phyloP scores from a whole-genome alignment of 2,797 vertebrate species.

The Channa striata region DNA sequence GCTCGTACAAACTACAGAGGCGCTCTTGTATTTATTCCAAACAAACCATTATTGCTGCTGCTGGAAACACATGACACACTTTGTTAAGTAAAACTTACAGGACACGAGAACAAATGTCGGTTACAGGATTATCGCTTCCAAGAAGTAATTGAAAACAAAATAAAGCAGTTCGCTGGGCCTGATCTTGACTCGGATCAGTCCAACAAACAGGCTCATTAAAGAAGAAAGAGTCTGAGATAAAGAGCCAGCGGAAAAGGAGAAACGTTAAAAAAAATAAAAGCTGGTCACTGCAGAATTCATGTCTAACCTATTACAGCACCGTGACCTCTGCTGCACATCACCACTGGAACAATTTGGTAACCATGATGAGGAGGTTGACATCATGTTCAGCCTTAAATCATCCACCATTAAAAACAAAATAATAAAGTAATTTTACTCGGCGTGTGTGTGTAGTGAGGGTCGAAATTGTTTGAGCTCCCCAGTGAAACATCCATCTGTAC shows the following conservation, averaged over 20 bases:
- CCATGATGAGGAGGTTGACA: slow-evolving; percentile 53
- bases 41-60: slow-evolving; percentile 38
- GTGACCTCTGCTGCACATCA: slow-evolving; percentile 59
- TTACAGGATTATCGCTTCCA: slow-evolving; percentile 47
- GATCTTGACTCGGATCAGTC: slow-evolving; percentile 41
- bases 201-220: slow-evolving; percentile 53
- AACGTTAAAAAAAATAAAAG: slow-evolving; percentile 11
- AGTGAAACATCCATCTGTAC: slow-evolving; percentile 42
- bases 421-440: slow-evolving; percentile 26
- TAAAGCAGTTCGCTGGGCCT: slow-evolving; percentile 35
- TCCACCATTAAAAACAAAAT: slow-evolving; percentile 45
- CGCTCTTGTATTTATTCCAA: slow-evolving; percentile 30
- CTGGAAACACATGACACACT: slow-evolving; percentile 26
- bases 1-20: slow-evolving; percentile 19
- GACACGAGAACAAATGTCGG: slow-evolving; percentile 20
- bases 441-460: slow-evolving; percentile 17
- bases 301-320: slow-evolving; percentile 49
- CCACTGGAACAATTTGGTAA: slow-evolving; percentile 53
- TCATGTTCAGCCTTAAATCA: slow-evolving; percentile 56
- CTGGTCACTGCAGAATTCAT: slow-evolving; percentile 21
- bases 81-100: slow-evolving; percentile 30
- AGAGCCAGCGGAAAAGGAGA: slow-evolving; percentile 19
- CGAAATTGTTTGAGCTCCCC: slow-evolving; percentile 45
- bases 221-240: slow-evolving; percentile 22
- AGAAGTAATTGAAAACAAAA: slow-evolving; percentile 59